Conservation (phyloP, 2,113 vertebrate species). For the Ifrita kowaldi region DNA sequence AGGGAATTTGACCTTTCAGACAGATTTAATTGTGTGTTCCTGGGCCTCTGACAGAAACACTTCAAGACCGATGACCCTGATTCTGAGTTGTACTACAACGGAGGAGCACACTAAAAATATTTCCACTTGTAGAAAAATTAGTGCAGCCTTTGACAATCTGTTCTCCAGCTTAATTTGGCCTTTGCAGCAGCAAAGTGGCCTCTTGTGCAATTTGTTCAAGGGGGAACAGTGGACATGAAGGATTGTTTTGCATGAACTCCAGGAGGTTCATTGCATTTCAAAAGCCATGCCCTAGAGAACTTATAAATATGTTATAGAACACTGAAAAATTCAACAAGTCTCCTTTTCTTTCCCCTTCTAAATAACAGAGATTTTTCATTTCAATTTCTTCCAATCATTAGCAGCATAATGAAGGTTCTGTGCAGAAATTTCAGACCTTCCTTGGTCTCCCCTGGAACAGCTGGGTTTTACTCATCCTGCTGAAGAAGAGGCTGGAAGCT, state of each 20-base stretch:
- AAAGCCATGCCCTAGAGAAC: not conserved
- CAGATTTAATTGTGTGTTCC: not conserved
- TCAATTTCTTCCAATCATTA: not conserved
- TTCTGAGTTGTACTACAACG: not conserved
- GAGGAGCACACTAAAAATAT: not conserved
- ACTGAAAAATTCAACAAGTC: slow-evolving; percentile 21
- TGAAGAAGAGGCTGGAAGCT: not conserved
- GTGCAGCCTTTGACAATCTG: not conserved
- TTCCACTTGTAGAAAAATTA: not conserved
- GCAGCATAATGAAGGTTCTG: not conserved
- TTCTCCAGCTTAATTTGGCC: not conserved
- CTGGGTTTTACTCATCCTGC: not conserved
- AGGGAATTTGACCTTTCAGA: slow-evolving; percentile 6
- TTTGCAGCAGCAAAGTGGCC: not conserved
- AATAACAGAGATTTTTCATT: not conserved
- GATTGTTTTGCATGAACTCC: not conserved
- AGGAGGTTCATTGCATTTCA: not conserved
- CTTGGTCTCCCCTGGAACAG: not conserved
- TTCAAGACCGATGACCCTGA: not conserved
- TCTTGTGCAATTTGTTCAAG: slow-evolving; percentile 9
- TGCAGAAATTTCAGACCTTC: not conserved
- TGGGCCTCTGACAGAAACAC: not conserved
- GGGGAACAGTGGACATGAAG: not conserved
- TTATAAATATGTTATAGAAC: slow-evolving; percentile 5
- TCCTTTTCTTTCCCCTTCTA: not conserved